Base-by-base conservation (phyloP, 2,797 vertebrate species). In the Catamblyrhynchus diadema region DNA sequence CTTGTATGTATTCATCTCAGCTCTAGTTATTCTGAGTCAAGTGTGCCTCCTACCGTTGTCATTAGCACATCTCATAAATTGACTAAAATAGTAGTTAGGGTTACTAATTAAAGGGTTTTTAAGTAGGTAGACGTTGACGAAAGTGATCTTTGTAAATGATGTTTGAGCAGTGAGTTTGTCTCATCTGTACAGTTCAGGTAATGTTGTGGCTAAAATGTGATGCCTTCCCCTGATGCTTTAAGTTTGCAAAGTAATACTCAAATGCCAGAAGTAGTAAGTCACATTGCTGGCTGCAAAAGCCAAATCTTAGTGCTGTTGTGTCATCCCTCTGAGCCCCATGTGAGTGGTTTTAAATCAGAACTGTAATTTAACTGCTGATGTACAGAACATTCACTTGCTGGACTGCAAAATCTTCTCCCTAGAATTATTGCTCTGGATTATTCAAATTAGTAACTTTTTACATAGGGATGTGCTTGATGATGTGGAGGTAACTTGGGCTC, bases 1-100 rank as follows among this genome's bases (percentile, higher is more conserved):
- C 17, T 62, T 79, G 66, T 59, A 16, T 77, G 8, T 69, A 13
- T 69, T 96, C 22, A 39, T 70, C 59, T 88, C 32, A 8, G 8
- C 67, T 81, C 23, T 45, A 61, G 91, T 71, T 89, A 72, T 14
- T 91, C 79, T 83, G 79, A 91, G 85, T 93, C 73, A 91, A 97
- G 94, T 97, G 94, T 95, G 94, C 95, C 92, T 96, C 94, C 96
- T 95, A 22, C 94, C 95, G 95, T 96, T 94, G 84, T 93, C 81
- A 37, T 86, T 93, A 93, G 89, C 62, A 66, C 81, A 86, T 89
- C 65, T 94, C 72, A 28, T 67, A 78, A 94, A 64, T 61, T 12
- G 59, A 33, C 37, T 47, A 25, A 30, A 73, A 48, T 27, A 47
- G 27, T 67, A 50, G 60, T 70, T 85, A 87, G 32, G 33, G 41